These are phyloP conservation scores for Rosalia funebris DNA, from an alignment of 2,888 invertebrate species.

Conservation along the genomic window DNA sequence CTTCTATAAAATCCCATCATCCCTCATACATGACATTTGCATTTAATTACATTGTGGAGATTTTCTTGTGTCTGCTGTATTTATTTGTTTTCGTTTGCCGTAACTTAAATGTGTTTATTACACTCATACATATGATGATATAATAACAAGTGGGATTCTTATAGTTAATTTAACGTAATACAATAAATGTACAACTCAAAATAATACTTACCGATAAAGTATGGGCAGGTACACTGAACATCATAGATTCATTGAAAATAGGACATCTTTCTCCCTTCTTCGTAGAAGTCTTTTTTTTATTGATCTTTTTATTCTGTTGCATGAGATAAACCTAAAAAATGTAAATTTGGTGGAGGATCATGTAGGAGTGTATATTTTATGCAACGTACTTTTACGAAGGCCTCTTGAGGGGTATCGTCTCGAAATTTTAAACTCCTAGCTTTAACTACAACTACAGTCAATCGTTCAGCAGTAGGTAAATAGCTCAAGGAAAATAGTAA, in stretches of 20 bases:
- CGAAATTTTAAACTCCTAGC: conserved; percentile 77
- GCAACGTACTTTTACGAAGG: conserved; percentile 76
- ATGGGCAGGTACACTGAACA: conserved; percentile 81
- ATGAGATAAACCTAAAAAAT: conserved; percentile 76
- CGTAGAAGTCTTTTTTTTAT: conserved; percentile 82
- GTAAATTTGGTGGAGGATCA: no score
- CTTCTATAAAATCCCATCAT: no score
- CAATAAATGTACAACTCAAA: no score
- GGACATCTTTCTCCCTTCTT: conserved; percentile 80
- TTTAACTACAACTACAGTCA: conserved; percentile 81
- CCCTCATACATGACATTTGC: no score
- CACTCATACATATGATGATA: no score
- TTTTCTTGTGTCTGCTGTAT: no score
- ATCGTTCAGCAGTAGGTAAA: conserved; percentile 82
- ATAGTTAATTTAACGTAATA: no score
- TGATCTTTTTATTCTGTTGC: conserved; percentile 82
- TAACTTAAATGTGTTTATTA: no score
- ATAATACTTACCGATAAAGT: conserved; percentile 70
- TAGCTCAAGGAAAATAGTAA: conserved; percentile 85
- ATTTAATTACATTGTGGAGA: no score
- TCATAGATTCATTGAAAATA: conserved; percentile 87
- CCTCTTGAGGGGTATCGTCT: conserved; percentile 69
- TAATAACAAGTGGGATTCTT: no score
- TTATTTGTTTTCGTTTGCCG: no score
- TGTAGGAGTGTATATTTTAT: background rate